Conservation (phyloP, 1,140 invertebrate genomes). For the Brachionus manjavacas region DNA sequence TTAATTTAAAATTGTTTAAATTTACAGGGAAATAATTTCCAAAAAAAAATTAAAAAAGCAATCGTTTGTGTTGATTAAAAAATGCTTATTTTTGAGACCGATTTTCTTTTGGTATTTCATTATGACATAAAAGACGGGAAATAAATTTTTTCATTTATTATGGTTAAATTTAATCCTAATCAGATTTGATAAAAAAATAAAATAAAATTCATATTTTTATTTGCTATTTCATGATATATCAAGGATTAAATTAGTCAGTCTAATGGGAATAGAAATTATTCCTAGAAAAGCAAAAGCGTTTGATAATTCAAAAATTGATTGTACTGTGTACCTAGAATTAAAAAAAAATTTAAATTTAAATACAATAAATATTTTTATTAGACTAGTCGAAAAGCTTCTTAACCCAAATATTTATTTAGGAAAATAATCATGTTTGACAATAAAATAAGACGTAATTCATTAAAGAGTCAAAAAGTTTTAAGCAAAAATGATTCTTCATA, state of each 20-base stretch:
- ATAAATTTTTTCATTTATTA: constrained; percentile 6
- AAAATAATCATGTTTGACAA: neutral
- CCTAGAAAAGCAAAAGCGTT: neutral
- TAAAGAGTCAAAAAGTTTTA: neutral
- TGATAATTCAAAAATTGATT: neutral
- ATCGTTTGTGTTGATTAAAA: neutral
- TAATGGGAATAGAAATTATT: neutral
- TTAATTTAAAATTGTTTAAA: neutral
- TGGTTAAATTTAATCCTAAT: constrained; percentile 26
- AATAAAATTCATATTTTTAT: neutral
- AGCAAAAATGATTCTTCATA: neutral
- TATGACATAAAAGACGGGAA: neutral
- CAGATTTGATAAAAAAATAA: constrained; percentile 29
- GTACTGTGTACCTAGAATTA: neutral
- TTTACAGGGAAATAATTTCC: neutral
- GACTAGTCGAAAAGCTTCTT: neutral
- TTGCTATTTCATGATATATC: constrained; percentile 3
- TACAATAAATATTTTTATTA: neutral
- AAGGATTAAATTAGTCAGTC: neutral
- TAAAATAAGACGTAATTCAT: neutral
- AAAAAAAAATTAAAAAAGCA: neutral
- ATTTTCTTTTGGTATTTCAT: neutral
- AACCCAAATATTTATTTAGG: neutral
- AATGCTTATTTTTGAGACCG: neutral
- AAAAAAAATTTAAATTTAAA: neutral